Base-by-base conservation (phyloP, 1,140 invertebrate species). In the Acarapis woodi region DNA sequence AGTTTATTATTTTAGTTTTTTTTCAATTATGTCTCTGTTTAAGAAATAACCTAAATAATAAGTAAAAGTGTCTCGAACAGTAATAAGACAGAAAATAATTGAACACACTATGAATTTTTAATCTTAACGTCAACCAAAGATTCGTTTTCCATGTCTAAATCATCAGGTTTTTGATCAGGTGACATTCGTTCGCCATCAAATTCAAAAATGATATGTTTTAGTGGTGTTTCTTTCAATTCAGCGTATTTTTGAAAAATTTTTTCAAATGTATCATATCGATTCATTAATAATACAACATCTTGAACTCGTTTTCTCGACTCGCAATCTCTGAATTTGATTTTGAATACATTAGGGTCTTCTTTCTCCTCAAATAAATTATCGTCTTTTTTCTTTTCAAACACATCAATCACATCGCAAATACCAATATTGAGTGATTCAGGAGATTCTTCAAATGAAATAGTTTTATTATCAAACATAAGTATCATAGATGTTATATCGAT, bases 71-170 rank as follows among this genome's bases (percentile, higher is more conserved):
- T 8, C 25, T 28, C 8, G 14, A 28, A 9, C 25, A 28, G 8
- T 28, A 28, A 8, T 28, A 9, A 9, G 8, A 14, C 8, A 8
- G 14, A 9, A 9, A 14, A 8, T 9, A 28, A 28, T 28, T 28
- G 25, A 14, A 28, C 25, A 28, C n/a, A n/a, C n/a, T n/a, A n/a
- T n/a, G n/a, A n/a, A n/a, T n/a, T 33, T 33, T 35, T 63, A 53
- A 64, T 63, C 46, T 59, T 35, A 15, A 51, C 48, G 42, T 53
- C 52, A 30, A 53, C 47, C 18, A 49, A 48, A 28, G 46, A 49
- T n/a, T 46, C 52, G 23, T 47, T 44, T 35, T 53, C 52, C 34
- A 53, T 40, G n/a, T 51, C 52, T 12, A 53, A 35, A 15, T 44
- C 44, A 3, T 32, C 26, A 6, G 50, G 41, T 1, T 50, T 53